Evolutionary conservation across 1,140 invertebrate genomes (phyloP).

Genomic region (Drosophila subobscura): DNA sequence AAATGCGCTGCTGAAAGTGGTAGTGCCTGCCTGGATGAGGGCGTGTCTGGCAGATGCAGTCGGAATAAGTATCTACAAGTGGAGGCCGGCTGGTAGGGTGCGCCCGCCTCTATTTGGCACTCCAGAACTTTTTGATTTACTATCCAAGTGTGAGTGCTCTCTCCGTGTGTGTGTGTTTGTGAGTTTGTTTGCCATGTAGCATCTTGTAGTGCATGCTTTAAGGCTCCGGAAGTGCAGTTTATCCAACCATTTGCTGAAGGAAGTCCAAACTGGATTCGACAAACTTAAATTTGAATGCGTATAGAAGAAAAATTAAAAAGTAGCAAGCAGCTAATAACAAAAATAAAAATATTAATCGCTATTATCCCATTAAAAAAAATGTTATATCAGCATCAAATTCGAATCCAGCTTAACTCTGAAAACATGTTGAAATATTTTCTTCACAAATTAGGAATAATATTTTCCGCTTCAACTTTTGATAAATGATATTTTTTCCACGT

Average conservation of each 20-base stretch:
- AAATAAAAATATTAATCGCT: neutral
- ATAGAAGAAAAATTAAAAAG: neutral
- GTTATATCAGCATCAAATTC: too few species aligned
- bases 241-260: conserved; percentile 43
- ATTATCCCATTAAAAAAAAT: neutral
- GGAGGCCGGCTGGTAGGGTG: conserved; percentile 16
- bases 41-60: conserved; percentile 45
- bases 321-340: neutral
- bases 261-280: conserved; percentile 9
- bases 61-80: conserved; percentile 71
- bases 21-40: conserved; percentile 15
- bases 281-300: neutral
- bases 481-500: neutral
- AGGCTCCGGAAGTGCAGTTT: conserved; percentile 60
- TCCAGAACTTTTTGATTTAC: conserved; percentile 76
- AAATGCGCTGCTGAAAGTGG: conserved; percentile 67
- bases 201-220: conserved; percentile 42
- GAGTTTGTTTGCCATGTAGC: conserved; percentile 23
- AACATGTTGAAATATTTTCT: too few species aligned
- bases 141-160: conserved; percentile 29
- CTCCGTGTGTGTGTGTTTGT: conserved; percentile 9
- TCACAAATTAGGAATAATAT: neutral
- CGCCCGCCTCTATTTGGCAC: conserved; percentile 65
- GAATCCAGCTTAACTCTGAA: too few species aligned
- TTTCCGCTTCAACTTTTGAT: neutral